Base-by-base conservation (phyloP, 1,140 invertebrate genomes). In the Scylla paramamosain region DNA sequence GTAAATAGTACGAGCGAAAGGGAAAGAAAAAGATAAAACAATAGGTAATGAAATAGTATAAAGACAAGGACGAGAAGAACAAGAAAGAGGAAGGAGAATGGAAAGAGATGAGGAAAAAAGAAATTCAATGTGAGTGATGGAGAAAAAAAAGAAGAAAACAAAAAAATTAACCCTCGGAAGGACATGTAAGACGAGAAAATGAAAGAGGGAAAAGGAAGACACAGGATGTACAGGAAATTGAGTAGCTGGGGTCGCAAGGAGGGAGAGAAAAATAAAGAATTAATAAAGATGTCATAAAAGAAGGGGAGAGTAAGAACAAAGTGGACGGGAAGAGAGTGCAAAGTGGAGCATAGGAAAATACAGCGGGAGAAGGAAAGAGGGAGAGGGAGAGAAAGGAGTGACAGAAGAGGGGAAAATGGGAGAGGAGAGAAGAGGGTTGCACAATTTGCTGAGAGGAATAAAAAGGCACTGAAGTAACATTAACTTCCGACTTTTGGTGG, bases 381-480 rank as follows among this genome's bases (percentile, higher is more conserved):
- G 52, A 59, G 52, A 59, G 20, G 20, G 52, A 4, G 52, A 59
- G 52, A 59, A 59, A n/a, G 67, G 67, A 8, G 67, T 25, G 20
- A 77, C 2, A n/a, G 8, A n/a, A 8, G 67, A 7, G n/a, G n/a
- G n/a, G 67, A 77, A n/a, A 77, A n/a, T n/a, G n/a, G n/a, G 67
- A n/a, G 67, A n/a, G n/a, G 20, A 77, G 67, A 77, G 25, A 77
- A n/a, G 67, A n/a, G 20, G 25, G 20, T 77, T 25, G 1, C 67
- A 77, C 67, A 77, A 77, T 77, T 77, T 77, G 67, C 67, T n/a
- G 67, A 77, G 67, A 77, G 67, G 67, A 77, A 77, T 77, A 77
- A 77, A 77, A 77, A 77, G 67, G n/a, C 67, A n/a, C 67, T 77
- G 20, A 25, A 77, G 67, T 77, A 77, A 77, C 67, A n/a, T 77